Evolutionary conservation across 2,888 invertebrate species (phyloP).

Genomic region (Apodemia arnacis): DNA sequence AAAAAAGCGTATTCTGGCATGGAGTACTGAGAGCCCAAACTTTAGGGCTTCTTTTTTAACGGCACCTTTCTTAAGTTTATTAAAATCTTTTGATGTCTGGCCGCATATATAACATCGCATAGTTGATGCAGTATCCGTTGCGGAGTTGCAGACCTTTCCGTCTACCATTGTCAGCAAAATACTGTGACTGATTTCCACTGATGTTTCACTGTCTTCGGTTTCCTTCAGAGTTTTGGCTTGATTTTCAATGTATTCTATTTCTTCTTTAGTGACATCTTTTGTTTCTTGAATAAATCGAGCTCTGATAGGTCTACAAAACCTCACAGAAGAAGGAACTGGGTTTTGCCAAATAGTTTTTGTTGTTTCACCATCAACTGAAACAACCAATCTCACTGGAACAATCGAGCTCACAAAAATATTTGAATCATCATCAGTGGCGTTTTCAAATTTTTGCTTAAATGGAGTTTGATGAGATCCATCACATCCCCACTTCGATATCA

Average conservation of each 20-base stretch:
- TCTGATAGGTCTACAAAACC: conserved; percentile 10
- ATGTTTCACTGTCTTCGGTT: background rate
- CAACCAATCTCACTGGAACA: background rate
- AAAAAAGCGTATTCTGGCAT: background rate
- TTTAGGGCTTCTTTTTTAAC: background rate
- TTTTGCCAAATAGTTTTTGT: background rate
- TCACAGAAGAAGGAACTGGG: background rate
- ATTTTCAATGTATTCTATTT: conserved; percentile 17
- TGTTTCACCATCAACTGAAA: background rate
- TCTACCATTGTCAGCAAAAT: conserved; percentile 8
- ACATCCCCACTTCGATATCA: conserved; percentile 32
- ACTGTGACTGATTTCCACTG: conserved; percentile 19
- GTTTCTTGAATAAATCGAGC: conserved; percentile 16
- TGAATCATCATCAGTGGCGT: background rate
- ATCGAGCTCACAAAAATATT: background rate
- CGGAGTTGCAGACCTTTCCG: background rate
- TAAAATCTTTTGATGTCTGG: background rate
- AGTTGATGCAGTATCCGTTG: background rate
- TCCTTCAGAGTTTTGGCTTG: conserved; percentile 13
- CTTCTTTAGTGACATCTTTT: background rate
- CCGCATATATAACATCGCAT: background rate
- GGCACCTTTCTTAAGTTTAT: background rate
- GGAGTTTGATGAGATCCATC: background rate
- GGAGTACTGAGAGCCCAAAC: background rate
- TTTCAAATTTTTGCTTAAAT: background rate